Percentiles rank a stretch among this genome's conserved stretches.
Conservation (phyloP, 2,888 invertebrate species). For the Lamproptera curius region DNA sequence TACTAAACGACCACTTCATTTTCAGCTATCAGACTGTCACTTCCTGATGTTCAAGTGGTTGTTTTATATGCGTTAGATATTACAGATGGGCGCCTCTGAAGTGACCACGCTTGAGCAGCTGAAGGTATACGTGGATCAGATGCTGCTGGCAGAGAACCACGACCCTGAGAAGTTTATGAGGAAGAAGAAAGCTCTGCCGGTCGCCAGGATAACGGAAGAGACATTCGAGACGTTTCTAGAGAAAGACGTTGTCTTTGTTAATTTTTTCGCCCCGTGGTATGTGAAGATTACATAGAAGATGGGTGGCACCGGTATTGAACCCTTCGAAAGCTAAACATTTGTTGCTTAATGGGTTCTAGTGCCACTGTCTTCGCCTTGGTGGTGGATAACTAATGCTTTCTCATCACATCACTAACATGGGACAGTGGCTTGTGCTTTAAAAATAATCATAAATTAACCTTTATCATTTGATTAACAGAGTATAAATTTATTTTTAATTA, state of each 20-base stretch:
- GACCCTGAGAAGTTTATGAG: constrained; percentile 68
- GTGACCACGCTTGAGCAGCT: constrained; percentile 83
- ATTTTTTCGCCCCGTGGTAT: constrained; percentile 94
- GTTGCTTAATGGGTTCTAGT: too few relatives aligned
- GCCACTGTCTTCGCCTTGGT: too few relatives aligned
- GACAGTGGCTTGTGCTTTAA: too few relatives aligned
- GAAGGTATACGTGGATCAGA: constrained; percentile 83
- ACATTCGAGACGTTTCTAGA: constrained; percentile 85
- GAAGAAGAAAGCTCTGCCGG: constrained; percentile 69
- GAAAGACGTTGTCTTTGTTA: constrained; percentile 87
- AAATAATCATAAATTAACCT: too few relatives aligned
- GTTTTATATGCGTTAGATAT: constrained; percentile 15
- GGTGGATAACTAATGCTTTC: too few relatives aligned
- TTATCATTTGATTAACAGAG: too few relatives aligned
- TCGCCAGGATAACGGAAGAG: constrained; percentile 82
- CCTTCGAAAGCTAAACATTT: too few relatives aligned
- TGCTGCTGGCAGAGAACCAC: constrained; percentile 74
- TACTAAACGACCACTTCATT: too few relatives aligned
- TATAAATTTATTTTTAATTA: too few relatives aligned
- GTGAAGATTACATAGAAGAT: constrained; percentile 8
- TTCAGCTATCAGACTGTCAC: neutral
- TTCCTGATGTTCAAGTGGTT: neutral
- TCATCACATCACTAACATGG: too few relatives aligned
- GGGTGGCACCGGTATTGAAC: neutral
- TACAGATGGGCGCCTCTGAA: constrained; percentile 85